phyloP scores from a whole-genome alignment of 1,140 invertebrate species.

The Zaprionus africanus region DNA sequence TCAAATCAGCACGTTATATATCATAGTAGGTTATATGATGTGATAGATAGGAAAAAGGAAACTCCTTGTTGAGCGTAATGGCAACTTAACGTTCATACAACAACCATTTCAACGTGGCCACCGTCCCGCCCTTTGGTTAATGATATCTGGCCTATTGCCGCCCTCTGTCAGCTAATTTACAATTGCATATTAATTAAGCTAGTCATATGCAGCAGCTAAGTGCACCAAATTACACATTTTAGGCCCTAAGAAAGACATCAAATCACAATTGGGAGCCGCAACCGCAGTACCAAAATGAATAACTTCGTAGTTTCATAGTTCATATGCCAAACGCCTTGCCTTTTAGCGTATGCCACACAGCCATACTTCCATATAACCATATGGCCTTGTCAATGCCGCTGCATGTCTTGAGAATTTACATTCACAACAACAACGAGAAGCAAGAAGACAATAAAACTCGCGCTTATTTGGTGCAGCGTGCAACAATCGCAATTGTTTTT shows the following conservation, averaged over 20 bases:
- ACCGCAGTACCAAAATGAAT: slow-evolving; percentile 1
- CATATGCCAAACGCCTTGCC: slow-evolving; percentile 19
- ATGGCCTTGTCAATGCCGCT: slow-evolving; percentile 78
- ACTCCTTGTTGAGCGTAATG: not conserved
- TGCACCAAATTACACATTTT: slow-evolving; percentile 58
- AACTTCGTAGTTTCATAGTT: slow-evolving; percentile 8
- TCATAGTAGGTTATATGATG: not conserved
- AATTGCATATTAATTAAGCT: slow-evolving; percentile 32
- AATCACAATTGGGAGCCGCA: slow-evolving; percentile 34
- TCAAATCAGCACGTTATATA: not conserved
- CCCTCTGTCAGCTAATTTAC: slow-evolving; percentile 1
- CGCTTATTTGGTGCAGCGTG: slow-evolving; percentile 70
- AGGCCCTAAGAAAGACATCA: slow-evolving; percentile 50
- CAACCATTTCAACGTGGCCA: not conserved
- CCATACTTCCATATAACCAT: not conserved
- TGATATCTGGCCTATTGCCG: slow-evolving; percentile 14
- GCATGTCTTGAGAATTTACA: slow-evolving; percentile 66
- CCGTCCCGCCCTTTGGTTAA: slow-evolving; percentile 16
- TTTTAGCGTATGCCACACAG: slow-evolving; percentile 5
- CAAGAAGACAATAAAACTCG: slow-evolving; percentile 64
- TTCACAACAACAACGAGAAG: slow-evolving; percentile 37
- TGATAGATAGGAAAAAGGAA: not conserved
- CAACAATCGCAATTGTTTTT: slow-evolving; percentile 73
- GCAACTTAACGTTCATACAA: not conserved
- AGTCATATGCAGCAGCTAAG: slow-evolving; percentile 43